These are phyloP conservation scores for Sepiola atlantica DNA, from an alignment of 2,888 invertebrate species.

Conservation along the genomic window DNA sequence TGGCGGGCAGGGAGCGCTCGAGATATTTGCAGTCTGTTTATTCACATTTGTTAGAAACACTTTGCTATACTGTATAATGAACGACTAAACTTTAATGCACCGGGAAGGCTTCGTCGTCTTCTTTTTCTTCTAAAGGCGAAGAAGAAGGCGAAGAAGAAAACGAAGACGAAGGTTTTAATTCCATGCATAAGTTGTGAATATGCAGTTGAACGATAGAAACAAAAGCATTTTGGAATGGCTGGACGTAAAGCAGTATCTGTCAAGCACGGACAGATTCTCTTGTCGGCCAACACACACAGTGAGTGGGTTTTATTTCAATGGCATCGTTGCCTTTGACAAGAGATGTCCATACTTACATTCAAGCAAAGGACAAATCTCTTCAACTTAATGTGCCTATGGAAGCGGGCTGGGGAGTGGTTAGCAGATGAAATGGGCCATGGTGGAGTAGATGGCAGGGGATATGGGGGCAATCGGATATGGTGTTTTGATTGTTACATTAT, in stretches of 20 bases:
- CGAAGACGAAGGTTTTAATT: not conserved
- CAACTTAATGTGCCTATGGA: not conserved
- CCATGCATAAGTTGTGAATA: conserved; percentile 19
- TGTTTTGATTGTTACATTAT: conserved; percentile 19
- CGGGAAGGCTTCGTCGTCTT: not conserved
- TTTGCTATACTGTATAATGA: not conserved
- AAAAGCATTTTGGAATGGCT: not conserved
- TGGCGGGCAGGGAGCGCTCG: not conserved
- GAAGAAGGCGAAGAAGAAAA: no score
- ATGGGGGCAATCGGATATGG: not conserved
- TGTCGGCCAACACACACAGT: not conserved
- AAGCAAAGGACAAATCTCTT: conserved; percentile 9
- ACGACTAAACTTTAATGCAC: not conserved
- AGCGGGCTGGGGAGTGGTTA: not conserved
- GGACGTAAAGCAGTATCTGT: not conserved
- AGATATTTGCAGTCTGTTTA: not conserved
- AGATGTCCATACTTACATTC: conserved; percentile 6
- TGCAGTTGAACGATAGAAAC: not conserved
- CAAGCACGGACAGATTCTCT: not conserved
- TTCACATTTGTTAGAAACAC: conserved; percentile 13
- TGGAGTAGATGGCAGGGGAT: not conserved
- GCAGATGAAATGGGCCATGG: not conserved
- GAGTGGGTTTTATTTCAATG: not conserved
- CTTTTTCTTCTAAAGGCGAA: no score
- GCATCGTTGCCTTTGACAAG: not conserved